Evolutionary conservation across 2,113 vertebrate genomes (phyloP), one percentile per base, ranked within the genome.

Genomic region (Ginglymostoma cirratum): DNA sequence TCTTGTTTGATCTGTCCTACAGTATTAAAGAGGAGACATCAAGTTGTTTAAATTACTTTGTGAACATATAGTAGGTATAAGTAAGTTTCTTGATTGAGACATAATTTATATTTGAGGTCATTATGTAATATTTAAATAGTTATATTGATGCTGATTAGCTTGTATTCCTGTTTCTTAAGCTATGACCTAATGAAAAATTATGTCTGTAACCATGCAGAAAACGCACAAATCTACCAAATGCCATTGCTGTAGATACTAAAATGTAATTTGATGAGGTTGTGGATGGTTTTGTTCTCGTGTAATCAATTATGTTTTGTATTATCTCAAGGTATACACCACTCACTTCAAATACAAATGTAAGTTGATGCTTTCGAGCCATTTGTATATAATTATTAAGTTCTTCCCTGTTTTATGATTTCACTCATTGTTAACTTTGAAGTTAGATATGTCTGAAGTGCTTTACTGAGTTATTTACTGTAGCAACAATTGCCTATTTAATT

Each of bases 381-480:
- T 30, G 5, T 3, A 55, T 23, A 65, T 17, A 92, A 89, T 15
- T 30, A 30, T 12, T 27, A 27, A 85, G 80, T 52, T 23, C 7
- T 52, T 10, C 45, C 55, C 85, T 96, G 23, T 94, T 34, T 83
- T 85, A 14, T 80, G 8, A 96, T 96, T 96, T 96, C 96, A 96
- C 97, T 96, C 95, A 96, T 97, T 97, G 12, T 83, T 83, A 83
- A 5, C 23, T 83, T 83, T 45, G 4, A 45, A 42, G 42, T 45
- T 96, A 97, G 96, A 96, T 96, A 87, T 96, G 93, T 76, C 96
- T 97, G 66, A 6, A 96, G 96, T 96, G 96, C 96, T 96, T 95
- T 96, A 96, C 96, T 67, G 96, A 96, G 95, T 96, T 97, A 96
- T 97, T 96, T 97, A 97, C 96, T 96, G 96, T 96, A 72, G 70